Percentiles rank a stretch among this genome's conserved stretches.
Conservation (phyloP, 2,113 vertebrate genomes). For the Vulpes vulpes region DNA sequence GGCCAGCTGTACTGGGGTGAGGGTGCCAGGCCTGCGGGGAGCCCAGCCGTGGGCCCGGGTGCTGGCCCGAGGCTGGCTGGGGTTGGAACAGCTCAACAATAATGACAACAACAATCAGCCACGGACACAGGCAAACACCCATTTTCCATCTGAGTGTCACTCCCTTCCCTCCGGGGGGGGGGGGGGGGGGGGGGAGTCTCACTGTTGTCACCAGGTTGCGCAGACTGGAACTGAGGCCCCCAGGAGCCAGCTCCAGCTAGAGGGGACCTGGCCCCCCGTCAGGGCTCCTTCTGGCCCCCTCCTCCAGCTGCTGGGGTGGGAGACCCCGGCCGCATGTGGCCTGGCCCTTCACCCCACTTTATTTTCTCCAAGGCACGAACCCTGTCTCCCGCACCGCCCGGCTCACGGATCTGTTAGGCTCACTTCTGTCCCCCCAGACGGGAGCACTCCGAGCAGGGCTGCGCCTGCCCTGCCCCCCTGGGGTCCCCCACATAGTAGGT, state of each 20-base stretch:
- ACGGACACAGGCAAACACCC: not conserved
- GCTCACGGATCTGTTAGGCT: accelerated
- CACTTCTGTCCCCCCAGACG: not conserved
- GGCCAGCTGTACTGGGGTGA: constrained; percentile 55
- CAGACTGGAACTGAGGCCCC: not conserved
- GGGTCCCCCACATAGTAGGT: not conserved
- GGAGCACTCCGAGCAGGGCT: accelerated
- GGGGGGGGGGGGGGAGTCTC: not conserved
- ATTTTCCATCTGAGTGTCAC: not conserved
- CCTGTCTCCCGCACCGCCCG: accelerated
- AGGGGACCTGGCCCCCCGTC: not conserved
- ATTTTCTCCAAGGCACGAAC: not conserved
- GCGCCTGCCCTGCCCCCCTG: accelerated
- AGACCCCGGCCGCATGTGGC: accelerated
- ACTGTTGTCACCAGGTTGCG: not conserved
- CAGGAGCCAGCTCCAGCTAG: not conserved
- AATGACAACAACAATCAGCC: not conserved
- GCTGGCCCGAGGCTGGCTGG: not conserved
- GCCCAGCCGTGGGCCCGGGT: not conserved
- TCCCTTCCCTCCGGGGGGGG: not conserved
- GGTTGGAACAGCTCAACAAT: not conserved
- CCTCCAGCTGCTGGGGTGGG: accelerated
- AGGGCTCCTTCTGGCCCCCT: not conserved
- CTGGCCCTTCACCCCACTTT: accelerated
- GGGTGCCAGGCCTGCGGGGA: not conserved